Conservation (phyloP, 92 coral and sea anemone genomes). For the Porites rus region DNA sequence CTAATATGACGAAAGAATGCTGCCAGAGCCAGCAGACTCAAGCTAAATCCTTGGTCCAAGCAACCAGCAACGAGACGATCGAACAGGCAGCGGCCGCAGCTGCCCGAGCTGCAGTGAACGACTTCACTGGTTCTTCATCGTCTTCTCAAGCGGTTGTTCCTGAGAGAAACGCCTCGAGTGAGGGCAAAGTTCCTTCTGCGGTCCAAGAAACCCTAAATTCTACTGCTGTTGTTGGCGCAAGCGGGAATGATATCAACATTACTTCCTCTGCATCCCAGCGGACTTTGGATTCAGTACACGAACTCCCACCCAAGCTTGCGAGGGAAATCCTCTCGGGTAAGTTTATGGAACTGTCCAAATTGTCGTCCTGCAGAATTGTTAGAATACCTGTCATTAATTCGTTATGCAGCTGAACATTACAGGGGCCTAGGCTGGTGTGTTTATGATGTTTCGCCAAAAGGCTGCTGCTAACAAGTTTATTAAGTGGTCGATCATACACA, state of each 20-base stretch:
- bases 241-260: background rate
- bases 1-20: background rate
- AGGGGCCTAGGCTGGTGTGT: conserved; percentile 53
- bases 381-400: conserved; percentile 50
- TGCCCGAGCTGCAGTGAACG: background rate
- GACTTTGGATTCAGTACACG: background rate
- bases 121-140: background rate
- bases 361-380: conserved; percentile 40
- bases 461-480: conserved; percentile 30
- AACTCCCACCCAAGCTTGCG: conserved; percentile 11
- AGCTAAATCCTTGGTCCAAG: background rate
- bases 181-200: background rate
- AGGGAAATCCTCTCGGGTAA: conserved; percentile 1
- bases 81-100: background rate
- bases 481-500: background rate
- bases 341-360: conserved; percentile 33
- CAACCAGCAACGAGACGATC: conserved; percentile 5
- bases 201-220: background rate
- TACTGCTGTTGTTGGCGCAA: background rate
- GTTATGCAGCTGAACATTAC: conserved; percentile 47
- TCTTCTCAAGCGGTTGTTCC: background rate
- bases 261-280: too few species aligned
- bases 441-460: conserved; percentile 46
- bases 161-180: background rate
- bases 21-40: background rate